A percentile compares a stretch with the other conserved stretches of the same genome.
Conservation (phyloP, 2,113 vertebrate genomes). For the Stercorarius parasiticus region DNA sequence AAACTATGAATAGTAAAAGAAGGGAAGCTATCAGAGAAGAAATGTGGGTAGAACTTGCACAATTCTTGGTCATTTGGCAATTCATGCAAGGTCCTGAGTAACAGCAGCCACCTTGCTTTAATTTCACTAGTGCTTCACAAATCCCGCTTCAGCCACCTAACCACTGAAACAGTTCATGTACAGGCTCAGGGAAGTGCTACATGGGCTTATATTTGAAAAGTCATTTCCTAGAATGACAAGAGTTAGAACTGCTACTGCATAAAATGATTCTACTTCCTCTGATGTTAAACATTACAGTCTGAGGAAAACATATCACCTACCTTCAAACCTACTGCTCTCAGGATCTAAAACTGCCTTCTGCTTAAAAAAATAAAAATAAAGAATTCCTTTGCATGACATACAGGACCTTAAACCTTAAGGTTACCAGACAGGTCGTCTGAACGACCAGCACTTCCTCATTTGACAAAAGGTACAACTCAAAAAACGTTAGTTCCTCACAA, state of each 20-base stretch:
- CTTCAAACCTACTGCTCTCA: not conserved
- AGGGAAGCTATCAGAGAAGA: not conserved
- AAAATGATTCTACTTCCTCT: not conserved
- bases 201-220: not conserved
- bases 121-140: not conserved
- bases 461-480: not conserved
- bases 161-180: not conserved
- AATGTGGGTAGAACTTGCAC: not conserved
- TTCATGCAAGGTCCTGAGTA: not conserved
- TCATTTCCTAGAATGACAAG: not conserved
- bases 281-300: not conserved
- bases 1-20: not conserved
- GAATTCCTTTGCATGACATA: not conserved
- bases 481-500: not conserved
- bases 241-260: not conserved
- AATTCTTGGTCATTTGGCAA: not conserved
- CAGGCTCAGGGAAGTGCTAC: not conserved
- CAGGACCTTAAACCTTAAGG: not conserved
- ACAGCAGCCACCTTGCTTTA: not conserved
- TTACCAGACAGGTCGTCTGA: not conserved
- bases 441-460: not conserved
- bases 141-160: not conserved
- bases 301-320: not conserved
- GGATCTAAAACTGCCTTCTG: not conserved
- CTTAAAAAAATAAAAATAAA: not conserved